Percentiles rank a stretch among this genome's conserved stretches.
Evolutionary conservation across 2,888 invertebrate species (phyloP).

Genomic region (Asteroscopus sphinx): DNA sequence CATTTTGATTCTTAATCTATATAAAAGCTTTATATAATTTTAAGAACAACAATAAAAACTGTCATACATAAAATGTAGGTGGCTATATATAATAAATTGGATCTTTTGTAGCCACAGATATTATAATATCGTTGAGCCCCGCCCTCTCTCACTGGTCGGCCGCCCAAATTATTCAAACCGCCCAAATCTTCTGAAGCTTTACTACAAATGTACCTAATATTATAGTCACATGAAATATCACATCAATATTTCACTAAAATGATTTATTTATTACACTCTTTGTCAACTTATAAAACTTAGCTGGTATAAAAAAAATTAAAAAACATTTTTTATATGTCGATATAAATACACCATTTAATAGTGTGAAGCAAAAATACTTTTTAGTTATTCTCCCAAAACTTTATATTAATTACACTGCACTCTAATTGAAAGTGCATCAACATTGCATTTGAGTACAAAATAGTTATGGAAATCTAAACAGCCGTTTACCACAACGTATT

Average conservation of each 20-base stretch:
- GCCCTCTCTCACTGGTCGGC: slow-evolving; percentile 45
- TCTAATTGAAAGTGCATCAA: not conserved
- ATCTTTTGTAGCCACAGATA: slow-evolving; percentile 9
- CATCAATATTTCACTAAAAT: too few species aligned
- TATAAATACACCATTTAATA: too few species aligned
- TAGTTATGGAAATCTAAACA: slow-evolving; percentile 49
- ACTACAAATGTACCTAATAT: slow-evolving; percentile 7
- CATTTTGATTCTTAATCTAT: too few species aligned
- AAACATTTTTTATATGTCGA: too few species aligned
- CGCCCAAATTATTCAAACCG: slow-evolving; percentile 58
- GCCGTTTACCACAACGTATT: slow-evolving; percentile 67
- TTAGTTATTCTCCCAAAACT: not conserved
- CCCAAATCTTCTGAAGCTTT: slow-evolving; percentile 42
- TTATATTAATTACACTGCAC: not conserved
- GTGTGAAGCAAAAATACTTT: too few species aligned
- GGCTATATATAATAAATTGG: not conserved
- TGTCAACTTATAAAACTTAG: too few species aligned
- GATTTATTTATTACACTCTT: too few species aligned
- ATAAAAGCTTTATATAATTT: too few species aligned
- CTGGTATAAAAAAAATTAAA: too few species aligned
- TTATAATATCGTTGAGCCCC: slow-evolving; percentile 21
- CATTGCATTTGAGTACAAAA: slow-evolving; percentile 11
- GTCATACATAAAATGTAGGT: too few species aligned
- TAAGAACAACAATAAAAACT: too few species aligned
- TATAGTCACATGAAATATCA: not conserved